phyloP scores from a whole-genome alignment of 1,140 invertebrate genomes.

The Lucilia sericata region DNA sequence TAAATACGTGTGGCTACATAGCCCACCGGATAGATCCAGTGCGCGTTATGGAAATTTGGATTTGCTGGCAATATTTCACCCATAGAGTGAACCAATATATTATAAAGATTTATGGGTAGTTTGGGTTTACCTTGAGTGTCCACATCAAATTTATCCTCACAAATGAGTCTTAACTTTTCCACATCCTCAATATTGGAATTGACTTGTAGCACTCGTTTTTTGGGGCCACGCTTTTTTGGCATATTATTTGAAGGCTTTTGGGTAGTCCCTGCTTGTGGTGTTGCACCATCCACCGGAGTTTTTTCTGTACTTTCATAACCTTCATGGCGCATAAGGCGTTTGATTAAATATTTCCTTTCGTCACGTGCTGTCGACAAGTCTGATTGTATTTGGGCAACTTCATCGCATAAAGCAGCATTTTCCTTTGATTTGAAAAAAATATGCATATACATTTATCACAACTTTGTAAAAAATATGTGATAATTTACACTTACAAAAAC shows the following conservation, averaged over 20 bases:
- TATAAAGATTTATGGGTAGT: conserved; percentile 80
- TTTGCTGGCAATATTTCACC: conserved; percentile 82
- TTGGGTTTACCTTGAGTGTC: conserved; percentile 78
- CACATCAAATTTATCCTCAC: conserved; percentile 73
- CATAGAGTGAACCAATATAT: conserved; percentile 81
- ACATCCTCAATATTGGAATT: conserved; percentile 48
- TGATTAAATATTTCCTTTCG: conserved; percentile 78
- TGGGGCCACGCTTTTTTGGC: conserved; percentile 51
- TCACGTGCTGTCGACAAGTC: conserved; percentile 78
- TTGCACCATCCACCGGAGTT: not conserved
- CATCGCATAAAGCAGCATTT: conserved; percentile 84
- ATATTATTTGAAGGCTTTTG: conserved; percentile 33
- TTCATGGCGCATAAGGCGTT: conserved; percentile 75
- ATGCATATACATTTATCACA: not conserved
- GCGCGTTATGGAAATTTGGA: conserved; percentile 77
- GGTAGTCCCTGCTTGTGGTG: not conserved
- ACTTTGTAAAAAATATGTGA: not conserved
- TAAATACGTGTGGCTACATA: conserved; percentile 85
- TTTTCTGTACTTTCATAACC: conserved; percentile 53
- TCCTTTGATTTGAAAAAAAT: conserved; percentile 69
- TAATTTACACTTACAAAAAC: conserved; percentile 70
- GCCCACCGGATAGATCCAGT: conserved; percentile 83
- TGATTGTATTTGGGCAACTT: conserved; percentile 80
- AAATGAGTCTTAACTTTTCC: conserved; percentile 32
- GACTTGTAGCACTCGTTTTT: conserved; percentile 39